Conservation (phyloP, 2,888 invertebrate genomes). For the Melangyna quadrimaculata region DNA sequence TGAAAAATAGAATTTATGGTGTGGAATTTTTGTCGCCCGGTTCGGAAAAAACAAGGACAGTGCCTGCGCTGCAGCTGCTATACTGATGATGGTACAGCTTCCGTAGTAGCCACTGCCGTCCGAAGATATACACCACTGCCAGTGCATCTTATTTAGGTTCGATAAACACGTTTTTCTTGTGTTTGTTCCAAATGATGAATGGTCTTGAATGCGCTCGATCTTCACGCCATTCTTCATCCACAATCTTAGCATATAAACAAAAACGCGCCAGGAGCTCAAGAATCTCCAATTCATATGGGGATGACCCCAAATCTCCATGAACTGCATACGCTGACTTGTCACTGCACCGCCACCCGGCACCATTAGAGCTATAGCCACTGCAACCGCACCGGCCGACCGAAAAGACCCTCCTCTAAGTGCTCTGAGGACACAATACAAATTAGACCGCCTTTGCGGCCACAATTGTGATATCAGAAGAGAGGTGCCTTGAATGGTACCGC, state of each 20-base stretch:
- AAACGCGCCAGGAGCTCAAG: constrained; percentile 27
- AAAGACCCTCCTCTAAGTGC: constrained; percentile 55
- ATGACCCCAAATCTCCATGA: constrained; percentile 58
- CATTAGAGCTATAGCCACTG: not conserved
- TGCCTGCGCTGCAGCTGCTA: constrained; percentile 32
- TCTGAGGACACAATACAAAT: constrained; percentile 69
- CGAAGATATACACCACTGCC: no score
- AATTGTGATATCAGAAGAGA: constrained; percentile 59
- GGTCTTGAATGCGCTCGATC: constrained; percentile 60
- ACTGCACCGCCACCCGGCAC: not conserved
- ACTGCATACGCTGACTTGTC: constrained; percentile 64
- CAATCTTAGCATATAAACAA: constrained; percentile 51
- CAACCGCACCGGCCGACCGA: not conserved
- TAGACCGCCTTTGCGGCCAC: constrained; percentile 59
- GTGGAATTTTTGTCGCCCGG: constrained; percentile 59
- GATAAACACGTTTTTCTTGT: not conserved
- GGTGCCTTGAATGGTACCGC: constrained; percentile 66
- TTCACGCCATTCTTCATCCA: constrained; percentile 38
- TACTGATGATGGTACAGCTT: constrained; percentile 25
- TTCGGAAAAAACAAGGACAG: not conserved
- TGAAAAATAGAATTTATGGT: constrained; percentile 57
- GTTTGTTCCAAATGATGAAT: constrained; percentile 70
- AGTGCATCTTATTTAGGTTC: constrained; percentile 44
- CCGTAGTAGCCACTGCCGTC: not conserved
- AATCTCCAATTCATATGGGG: constrained; percentile 30